Conservation (phyloP, 2,113 vertebrate genomes). For the Macroglossus sobrinus region DNA sequence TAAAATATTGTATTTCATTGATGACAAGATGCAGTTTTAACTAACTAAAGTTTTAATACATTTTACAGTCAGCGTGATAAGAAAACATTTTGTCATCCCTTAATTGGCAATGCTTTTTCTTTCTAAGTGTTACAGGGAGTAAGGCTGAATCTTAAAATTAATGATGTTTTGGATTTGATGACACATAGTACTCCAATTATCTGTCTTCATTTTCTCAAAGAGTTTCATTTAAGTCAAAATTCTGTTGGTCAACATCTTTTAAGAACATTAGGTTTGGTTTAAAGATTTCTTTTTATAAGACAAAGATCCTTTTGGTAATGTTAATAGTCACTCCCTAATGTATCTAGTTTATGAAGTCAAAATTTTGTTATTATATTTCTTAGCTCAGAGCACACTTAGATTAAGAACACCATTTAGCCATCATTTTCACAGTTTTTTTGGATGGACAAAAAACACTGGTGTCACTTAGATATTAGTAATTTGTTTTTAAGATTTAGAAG, state of each 20-base stretch:
- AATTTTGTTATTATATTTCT: background rate
- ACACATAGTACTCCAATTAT: background rate
- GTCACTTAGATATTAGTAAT: conserved; percentile 15
- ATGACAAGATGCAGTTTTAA: conserved; percentile 11
- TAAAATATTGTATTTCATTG: conserved; percentile 41
- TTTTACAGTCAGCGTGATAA: background rate
- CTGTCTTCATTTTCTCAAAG: conserved; percentile 4
- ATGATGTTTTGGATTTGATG: background rate
- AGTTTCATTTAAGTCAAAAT: conserved; percentile 15
- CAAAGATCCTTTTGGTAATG: background rate
- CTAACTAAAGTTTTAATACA: background rate
- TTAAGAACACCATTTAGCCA: background rate
- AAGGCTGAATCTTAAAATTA: conserved; percentile 28
- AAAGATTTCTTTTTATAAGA: conserved; percentile 9
- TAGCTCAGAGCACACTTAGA: background rate
- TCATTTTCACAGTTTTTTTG: background rate
- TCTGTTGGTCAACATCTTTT: background rate
- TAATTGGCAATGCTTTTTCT: conserved; percentile 29
- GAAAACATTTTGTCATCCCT: conserved; percentile 10
- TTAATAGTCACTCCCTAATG: background rate
- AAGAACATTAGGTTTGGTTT: conserved; percentile 2
- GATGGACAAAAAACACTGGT: background rate
- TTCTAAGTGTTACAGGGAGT: background rate
- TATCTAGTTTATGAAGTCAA: conserved; percentile 2
- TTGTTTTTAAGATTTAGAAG: conserved; percentile 52